Evolutionary conservation across 53 echinoderm and acorn worm genomes (phyloP).

Genomic region (Temnopleurus reevesii): DNA sequence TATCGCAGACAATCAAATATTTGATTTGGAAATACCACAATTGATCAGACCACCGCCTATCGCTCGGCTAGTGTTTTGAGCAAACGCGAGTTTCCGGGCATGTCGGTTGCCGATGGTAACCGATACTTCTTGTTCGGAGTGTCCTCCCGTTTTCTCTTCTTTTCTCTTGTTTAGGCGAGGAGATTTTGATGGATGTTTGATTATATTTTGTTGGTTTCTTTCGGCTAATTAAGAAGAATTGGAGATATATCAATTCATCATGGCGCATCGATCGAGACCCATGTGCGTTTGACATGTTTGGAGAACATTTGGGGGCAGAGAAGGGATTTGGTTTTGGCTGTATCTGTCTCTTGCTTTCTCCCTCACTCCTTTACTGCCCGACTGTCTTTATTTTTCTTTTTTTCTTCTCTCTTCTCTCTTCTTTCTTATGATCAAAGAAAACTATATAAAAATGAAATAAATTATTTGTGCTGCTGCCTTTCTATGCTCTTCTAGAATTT

Average conservation of each 20-base stretch:
- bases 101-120: slow-evolving; percentile 22
- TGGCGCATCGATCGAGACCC: neutral
- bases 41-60: neutral
- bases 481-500: too few relatives aligned
- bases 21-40: slow-evolving; percentile 25
- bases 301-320: too few relatives aligned
- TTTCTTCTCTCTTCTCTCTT: too few relatives aligned
- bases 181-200: neutral
- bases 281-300: too few relatives aligned
- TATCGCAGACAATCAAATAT: slow-evolving; percentile 31
- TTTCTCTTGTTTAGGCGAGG: neutral
- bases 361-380: too few relatives aligned
- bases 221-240: neutral
- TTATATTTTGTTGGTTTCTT: slow-evolving; percentile 19
- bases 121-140: neutral
- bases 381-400: too few relatives aligned
- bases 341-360: too few relatives aligned
- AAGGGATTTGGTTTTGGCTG: too few relatives aligned
- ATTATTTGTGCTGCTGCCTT: too few relatives aligned
- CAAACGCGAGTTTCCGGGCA: slow-evolving; percentile 28
- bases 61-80: neutral
- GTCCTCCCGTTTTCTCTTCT: too few relatives aligned
- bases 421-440: too few relatives aligned
- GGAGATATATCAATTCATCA: slow-evolving; percentile 17
- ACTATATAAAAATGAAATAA: too few relatives aligned